phyloP scores from a whole-genome alignment of 2,888 invertebrate species.

The Drosophila suboccidentalis region DNA sequence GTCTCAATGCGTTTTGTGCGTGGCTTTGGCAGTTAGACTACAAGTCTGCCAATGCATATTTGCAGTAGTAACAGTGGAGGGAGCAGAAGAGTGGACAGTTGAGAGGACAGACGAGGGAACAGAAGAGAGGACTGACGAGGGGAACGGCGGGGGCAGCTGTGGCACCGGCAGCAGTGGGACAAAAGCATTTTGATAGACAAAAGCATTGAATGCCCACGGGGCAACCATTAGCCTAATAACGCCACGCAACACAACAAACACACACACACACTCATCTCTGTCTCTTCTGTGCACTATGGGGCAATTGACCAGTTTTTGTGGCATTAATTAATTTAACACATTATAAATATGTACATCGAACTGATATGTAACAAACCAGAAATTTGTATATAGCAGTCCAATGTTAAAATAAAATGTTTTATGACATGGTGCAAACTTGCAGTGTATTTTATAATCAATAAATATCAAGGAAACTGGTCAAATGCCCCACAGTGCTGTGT shows the following conservation, averaged over 20 bases:
- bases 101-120: too few relatives aligned
- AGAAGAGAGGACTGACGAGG: too few relatives aligned
- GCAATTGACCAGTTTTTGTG: too few relatives aligned
- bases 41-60: constrained; percentile 63
- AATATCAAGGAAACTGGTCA: too few relatives aligned
- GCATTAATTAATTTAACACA: too few relatives aligned
- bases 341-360: too few relatives aligned
- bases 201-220: constrained; percentile 76
- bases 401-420: too few relatives aligned
- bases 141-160: not conserved
- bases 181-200: constrained; percentile 74
- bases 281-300: not conserved
- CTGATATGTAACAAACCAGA: too few relatives aligned
- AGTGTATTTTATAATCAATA: too few relatives aligned
- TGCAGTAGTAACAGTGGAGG: constrained; percentile 43
- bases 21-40: constrained; percentile 75
- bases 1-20: constrained; percentile 78
- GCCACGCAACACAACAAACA: constrained; percentile 53
- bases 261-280: constrained; percentile 16
- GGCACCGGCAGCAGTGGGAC: constrained; percentile 33
- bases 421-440: too few relatives aligned
- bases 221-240: constrained; percentile 79
- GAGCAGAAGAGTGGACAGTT: not conserved
- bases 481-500: constrained; percentile 3
- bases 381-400: too few relatives aligned